A percentile compares a stretch with the other conserved stretches of the same genome.
phyloP scores from a whole-genome alignment of 2,888 invertebrate genomes.

The Phorcus lineatus region DNA sequence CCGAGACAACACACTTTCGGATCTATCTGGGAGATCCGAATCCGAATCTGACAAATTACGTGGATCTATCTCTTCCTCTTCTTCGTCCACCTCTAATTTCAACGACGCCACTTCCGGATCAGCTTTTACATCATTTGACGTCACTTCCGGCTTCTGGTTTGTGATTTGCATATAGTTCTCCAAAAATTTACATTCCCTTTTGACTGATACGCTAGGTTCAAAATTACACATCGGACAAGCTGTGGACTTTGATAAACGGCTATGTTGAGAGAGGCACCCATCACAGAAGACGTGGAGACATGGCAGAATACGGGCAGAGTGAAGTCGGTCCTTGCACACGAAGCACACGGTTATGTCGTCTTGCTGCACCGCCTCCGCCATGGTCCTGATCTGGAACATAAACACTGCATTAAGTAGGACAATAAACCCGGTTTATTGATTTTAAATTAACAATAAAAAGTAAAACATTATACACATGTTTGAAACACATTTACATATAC shows the following conservation, averaged over 20 bases:
- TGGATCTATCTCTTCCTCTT: conserved; percentile 8
- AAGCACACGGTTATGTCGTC: neutral
- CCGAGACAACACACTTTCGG: neutral
- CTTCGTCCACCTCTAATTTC: neutral
- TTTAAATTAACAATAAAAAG: too few species aligned
- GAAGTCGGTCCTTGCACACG: neutral
- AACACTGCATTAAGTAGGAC: neutral
- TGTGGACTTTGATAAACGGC: neutral
- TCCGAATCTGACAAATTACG: neutral
- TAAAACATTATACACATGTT: too few species aligned
- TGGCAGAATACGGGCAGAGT: conserved; percentile 32
- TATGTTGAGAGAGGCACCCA: conserved; percentile 22
- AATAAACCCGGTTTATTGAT: too few species aligned
- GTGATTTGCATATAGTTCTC: neutral
- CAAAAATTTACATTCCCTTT: conserved; percentile 2
- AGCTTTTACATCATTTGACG: neutral
- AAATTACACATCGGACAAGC: conserved; percentile 9
- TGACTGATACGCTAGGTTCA: neutral
- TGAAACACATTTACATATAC: too few species aligned
- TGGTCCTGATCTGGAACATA: neutral
- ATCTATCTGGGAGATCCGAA: neutral
- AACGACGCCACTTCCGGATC: neutral
- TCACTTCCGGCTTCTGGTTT: neutral
- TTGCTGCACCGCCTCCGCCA: neutral
- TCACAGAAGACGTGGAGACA: conserved; percentile 40